Evolutionary conservation across 1,140 invertebrate species (phyloP).

Genomic region (Riptortus pedestris): DNA sequence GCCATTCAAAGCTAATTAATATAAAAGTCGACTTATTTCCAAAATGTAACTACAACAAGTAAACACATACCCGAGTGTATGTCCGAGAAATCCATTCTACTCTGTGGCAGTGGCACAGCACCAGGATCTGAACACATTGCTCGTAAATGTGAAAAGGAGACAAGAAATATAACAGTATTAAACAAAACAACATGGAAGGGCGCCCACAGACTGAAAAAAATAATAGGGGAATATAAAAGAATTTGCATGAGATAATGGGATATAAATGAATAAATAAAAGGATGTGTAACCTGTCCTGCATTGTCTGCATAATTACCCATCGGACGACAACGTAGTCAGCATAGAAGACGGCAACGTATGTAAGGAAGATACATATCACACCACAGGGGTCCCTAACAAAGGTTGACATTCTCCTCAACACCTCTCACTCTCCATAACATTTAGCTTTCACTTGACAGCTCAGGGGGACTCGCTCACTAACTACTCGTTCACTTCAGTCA

Average conservation of each 20-base stretch:
- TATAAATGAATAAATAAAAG: conserved; percentile 11
- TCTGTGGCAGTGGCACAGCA: conserved; percentile 70
- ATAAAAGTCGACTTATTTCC: not conserved
- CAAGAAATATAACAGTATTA: conserved; percentile 66
- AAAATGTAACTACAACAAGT: not conserved
- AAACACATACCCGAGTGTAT: conserved; percentile 47
- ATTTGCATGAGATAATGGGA: not conserved
- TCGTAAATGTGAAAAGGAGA: conserved; percentile 65
- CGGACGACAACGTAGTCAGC: conserved; percentile 81
- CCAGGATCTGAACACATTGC: conserved; percentile 84
- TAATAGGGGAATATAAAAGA: conserved; percentile 22
- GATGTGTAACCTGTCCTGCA: conserved; percentile 59
- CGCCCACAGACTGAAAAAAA: conserved; percentile 68
- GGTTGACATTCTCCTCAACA: conserved; percentile 28
- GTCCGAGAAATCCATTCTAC: conserved; percentile 75
- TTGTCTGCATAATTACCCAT: conserved; percentile 75
- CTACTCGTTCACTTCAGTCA: too few species aligned
- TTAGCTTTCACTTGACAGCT: conserved; percentile 15
- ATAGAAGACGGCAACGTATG: conserved; percentile 74
- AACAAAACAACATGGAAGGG: conserved; percentile 70
- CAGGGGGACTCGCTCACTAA: too few species aligned
- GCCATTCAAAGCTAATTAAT: not conserved
- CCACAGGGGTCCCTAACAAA: conserved; percentile 72
- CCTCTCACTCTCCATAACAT: not conserved
- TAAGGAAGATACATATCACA: conserved; percentile 72